Percentiles rank a stretch among this genome's conserved stretches.
These are phyloP conservation scores for Aphrocallistes beatrix DNA, from an alignment of 37 sponge, comb jelly and placozoan species.

Conservation along the genomic window DNA sequence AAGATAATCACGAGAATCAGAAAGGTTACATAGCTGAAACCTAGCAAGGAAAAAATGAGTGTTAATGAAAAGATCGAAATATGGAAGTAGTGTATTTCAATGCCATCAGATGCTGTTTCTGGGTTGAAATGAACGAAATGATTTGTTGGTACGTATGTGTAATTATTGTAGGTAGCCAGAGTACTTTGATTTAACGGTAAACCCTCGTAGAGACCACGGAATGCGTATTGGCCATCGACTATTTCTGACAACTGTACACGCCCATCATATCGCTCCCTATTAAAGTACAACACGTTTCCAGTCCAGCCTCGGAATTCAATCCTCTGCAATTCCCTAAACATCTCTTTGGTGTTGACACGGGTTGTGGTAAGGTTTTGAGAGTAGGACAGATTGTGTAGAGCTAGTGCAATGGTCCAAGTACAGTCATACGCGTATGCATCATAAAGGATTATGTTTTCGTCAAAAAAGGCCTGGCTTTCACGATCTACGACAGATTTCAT, in stretches of 20 bases:
- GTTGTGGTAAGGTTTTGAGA: background rate
- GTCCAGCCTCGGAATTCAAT: background rate
- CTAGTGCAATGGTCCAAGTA: background rate
- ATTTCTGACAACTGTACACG: background rate
- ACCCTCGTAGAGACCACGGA: background rate
- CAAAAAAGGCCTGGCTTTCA: background rate
- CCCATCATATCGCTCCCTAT: background rate
- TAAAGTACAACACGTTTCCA: background rate
- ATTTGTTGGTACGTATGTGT: background rate
- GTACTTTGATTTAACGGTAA: background rate
- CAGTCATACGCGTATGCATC: slow-evolving; percentile 15
- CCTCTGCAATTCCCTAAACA: background rate
- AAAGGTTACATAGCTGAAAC: background rate
- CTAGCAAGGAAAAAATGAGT: background rate
- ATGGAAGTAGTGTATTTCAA: background rate
- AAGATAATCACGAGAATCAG: background rate
- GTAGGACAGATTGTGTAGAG: background rate
- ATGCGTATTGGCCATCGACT: background rate
- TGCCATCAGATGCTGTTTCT: background rate
- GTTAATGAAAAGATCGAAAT: background rate
- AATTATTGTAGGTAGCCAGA: background rate
- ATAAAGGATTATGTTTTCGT: background rate
- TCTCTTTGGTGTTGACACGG: background rate
- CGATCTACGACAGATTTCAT: background rate
- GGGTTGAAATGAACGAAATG: background rate